Percentiles rank a stretch among this genome's conserved stretches.
These are phyloP conservation scores for Drosophila hamatofila DNA, from an alignment of 2,888 invertebrate species.

Conservation along the genomic window DNA sequence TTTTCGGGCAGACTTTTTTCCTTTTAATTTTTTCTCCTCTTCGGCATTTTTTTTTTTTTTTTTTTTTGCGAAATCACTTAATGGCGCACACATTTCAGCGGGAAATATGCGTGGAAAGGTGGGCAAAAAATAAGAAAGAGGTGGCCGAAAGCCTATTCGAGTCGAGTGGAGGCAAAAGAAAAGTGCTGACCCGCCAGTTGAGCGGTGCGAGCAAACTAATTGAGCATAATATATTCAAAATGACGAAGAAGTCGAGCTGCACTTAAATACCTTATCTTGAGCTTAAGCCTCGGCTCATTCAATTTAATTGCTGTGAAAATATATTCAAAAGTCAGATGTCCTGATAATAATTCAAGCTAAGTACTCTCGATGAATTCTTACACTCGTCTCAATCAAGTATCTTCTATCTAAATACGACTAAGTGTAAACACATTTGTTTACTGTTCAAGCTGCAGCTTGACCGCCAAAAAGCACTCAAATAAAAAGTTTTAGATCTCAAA, in stretches of 20 bases:
- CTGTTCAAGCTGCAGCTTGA: not conserved
- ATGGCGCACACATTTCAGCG: constrained; percentile 47
- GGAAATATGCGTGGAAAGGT: not conserved
- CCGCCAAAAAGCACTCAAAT: constrained; percentile 16
- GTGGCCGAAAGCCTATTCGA: constrained; percentile 42
- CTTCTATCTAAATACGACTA: not conserved
- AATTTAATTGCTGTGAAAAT: not conserved
- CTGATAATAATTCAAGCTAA: not conserved
- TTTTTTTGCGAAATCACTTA: constrained; percentile 66
- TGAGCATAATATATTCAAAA: constrained; percentile 48
- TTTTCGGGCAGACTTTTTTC: constrained; percentile 36
- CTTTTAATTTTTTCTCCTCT: constrained; percentile 1
- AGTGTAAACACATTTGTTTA: constrained; percentile 9
- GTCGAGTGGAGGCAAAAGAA: constrained; percentile 43
- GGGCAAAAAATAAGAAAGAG: constrained; percentile 1
- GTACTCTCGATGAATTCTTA: not conserved
- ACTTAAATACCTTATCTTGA: not conserved
- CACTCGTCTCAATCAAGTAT: not conserved
- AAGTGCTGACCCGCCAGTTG: constrained; percentile 57
- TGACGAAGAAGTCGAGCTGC: not conserved
- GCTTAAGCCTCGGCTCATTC: not conserved
- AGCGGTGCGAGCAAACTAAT: constrained; percentile 41
- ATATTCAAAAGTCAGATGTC: not conserved
- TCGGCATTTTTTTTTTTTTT: constrained; percentile 12
- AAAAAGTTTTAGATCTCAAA: constrained; percentile 15